These are phyloP conservation scores for Drosophila carrolli DNA, from an alignment of 1,140 invertebrate species.

Conservation along the genomic window DNA sequence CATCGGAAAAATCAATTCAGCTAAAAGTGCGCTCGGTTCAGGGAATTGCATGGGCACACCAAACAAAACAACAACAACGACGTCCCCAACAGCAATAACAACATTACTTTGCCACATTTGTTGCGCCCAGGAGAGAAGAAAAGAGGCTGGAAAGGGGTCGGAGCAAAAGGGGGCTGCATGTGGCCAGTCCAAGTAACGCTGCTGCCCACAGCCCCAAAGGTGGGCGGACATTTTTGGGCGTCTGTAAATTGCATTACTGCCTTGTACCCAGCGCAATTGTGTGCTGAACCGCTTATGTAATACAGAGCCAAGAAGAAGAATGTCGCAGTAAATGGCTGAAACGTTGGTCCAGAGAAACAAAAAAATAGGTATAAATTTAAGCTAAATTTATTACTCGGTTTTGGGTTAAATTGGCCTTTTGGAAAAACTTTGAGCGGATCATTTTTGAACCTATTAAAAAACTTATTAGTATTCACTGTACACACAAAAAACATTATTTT, in stretches of 20 bases:
- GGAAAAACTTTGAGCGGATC: too few relatives aligned
- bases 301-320: constrained; percentile 42
- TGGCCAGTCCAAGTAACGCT: constrained; percentile 45
- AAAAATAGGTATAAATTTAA: constrained; percentile 6
- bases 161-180: background rate
- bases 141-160: background rate
- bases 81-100: constrained; percentile 24
- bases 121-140: constrained; percentile 22
- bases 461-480: too few relatives aligned
- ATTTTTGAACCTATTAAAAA: too few relatives aligned
- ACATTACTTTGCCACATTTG: constrained; percentile 38
- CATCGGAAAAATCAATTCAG: constrained; percentile 81
- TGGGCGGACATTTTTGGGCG: constrained; percentile 34
- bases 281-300: constrained; percentile 56
- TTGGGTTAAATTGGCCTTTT: too few relatives aligned
- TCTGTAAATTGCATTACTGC: constrained; percentile 79
- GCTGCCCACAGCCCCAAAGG: constrained; percentile 16
- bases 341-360: constrained; percentile 8
- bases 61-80: constrained; percentile 22
- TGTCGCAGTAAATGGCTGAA: constrained; percentile 27
- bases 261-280: constrained; percentile 17
- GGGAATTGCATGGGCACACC: constrained; percentile 53
- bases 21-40: constrained; percentile 79
- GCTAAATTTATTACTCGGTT: too few relatives aligned
- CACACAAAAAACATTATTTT: too few relatives aligned